These are phyloP conservation scores for Antechinus flavipes DNA, from an alignment of 2,113 vertebrate genomes.

Conservation along the genomic window DNA sequence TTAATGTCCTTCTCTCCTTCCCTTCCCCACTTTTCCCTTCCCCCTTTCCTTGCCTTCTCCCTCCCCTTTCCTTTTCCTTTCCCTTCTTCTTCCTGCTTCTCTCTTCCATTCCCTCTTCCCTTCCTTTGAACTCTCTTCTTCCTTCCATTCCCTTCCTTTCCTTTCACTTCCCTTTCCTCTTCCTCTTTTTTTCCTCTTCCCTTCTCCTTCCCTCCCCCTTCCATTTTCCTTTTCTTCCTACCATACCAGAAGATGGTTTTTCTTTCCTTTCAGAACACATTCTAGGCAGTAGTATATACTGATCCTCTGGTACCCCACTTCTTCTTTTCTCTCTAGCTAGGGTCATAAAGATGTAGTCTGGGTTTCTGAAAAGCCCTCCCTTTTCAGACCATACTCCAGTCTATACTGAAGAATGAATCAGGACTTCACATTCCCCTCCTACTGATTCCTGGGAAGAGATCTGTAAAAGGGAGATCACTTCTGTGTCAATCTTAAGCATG, in stretches of 20 bases:
- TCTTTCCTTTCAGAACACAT: not conserved
- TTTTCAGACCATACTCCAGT: not conserved
- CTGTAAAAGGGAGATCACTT: not conserved
- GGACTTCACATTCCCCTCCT: not conserved
- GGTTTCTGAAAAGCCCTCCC: not conserved
- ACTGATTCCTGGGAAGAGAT: not conserved
- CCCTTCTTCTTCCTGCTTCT: no score
- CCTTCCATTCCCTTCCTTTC: no score
- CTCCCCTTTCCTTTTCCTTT: no score
- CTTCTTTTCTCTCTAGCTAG: not conserved
- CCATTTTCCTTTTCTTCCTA: not conserved
- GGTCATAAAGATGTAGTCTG: not conserved
- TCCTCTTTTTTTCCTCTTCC: no score
- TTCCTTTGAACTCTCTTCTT: no score
- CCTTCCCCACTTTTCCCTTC: no score
- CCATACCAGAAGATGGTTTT: not conserved
- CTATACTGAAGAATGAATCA: not conserved
- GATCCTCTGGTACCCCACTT: not conserved
- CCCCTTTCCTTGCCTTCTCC: no score
- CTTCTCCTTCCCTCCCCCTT: no score
- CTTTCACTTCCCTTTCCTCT: no score
- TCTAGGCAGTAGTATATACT: not conserved
- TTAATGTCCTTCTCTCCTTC: not conserved
- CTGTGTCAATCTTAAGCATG: not conserved
- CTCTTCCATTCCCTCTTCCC: no score